Evolutionary conservation across 1,140 invertebrate genomes (phyloP), one percentile per base, ranked within the genome.

Genomic region (Panulirus ornatus): DNA sequence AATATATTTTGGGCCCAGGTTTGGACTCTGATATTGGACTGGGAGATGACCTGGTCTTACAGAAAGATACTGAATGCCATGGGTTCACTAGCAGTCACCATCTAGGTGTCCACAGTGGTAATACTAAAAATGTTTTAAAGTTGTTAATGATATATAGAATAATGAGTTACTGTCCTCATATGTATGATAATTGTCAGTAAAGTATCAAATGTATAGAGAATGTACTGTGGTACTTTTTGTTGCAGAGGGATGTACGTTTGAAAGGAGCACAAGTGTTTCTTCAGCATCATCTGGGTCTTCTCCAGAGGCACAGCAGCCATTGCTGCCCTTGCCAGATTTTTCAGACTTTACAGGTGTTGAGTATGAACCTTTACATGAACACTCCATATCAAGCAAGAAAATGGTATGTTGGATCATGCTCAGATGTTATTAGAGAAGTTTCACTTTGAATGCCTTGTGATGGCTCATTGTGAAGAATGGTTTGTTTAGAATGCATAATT

Each of bases 241-340:
- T 63, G 40, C 75, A 78, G 85, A 79, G 11, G 51, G 40, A 27
- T 40, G 85, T 70, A 30, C 22, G 2, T 88, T 79, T 81, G 85
- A 88, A n/a, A 34, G 85, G 2, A 88, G 85, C 75, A 58, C 75
- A 54, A 88, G 85, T 38, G 75, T 88, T 11, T 88, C 85, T 22
- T 88, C 85, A n/a, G 22, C 75, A 0, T 88, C 85, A 14, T 88
- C 85, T 19, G 85, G 85, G 19, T 88, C 85, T 9, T 88, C 85
- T 9, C 85, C 85, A 3, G 85, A 79, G 47, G 85, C 58, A 3
- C 85, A 88, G 58, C 75, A 79, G 38, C 85, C 85, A n/a, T 51
- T 88, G 16, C 71, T 87, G 22, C 85, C 75, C 5, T 30, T 88
- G 27, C 47, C 85, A 11, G 58, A 81, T 8, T 88, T 78, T 27